These are phyloP conservation scores for Encarsia formosa DNA, from an alignment of 2,888 invertebrate species.

Conservation along the genomic window DNA sequence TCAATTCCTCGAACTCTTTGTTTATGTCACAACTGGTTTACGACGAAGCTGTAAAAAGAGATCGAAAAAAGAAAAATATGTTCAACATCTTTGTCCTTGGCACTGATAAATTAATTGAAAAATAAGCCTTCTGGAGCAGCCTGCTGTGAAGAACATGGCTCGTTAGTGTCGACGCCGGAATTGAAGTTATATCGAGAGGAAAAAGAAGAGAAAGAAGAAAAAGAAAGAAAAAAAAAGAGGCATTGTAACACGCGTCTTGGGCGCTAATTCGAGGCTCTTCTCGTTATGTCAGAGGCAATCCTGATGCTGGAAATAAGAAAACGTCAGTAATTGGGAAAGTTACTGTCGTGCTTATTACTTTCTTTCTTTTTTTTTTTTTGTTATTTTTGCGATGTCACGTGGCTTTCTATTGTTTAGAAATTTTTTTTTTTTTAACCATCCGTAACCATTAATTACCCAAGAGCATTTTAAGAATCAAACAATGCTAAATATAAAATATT, in stretches of 20 bases:
- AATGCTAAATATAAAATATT: no score
- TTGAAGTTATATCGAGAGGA: neutral
- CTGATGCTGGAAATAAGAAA: slow-evolving; percentile 12
- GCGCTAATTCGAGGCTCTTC: slow-evolving; percentile 5
- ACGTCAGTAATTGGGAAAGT: slow-evolving; percentile 12
- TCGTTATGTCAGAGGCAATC: no score
- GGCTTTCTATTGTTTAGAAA: no score
- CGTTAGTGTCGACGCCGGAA: neutral
- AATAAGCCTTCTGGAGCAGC: neutral
- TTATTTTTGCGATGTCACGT: neutral
- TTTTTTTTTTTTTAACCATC: no score
- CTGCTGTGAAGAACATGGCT: neutral
- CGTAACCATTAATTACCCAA: no score
- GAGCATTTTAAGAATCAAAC: no score
- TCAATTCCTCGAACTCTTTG: no score
- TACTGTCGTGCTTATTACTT: slow-evolving; percentile 5
- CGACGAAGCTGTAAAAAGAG: no score
- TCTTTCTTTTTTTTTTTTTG: neutral
- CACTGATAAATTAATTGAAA: slow-evolving; percentile 14
- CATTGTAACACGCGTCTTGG: neutral
- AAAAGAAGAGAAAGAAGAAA: no score
- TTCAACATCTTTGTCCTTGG: no score
- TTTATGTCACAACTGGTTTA: no score
- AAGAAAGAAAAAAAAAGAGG: neutral
- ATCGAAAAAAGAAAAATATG: no score